Percentiles rank a stretch among this genome's conserved stretches.
Evolutionary conservation across 1,140 invertebrate genomes (phyloP).

Genomic region (Tetranychus cinnabarinus): DNA sequence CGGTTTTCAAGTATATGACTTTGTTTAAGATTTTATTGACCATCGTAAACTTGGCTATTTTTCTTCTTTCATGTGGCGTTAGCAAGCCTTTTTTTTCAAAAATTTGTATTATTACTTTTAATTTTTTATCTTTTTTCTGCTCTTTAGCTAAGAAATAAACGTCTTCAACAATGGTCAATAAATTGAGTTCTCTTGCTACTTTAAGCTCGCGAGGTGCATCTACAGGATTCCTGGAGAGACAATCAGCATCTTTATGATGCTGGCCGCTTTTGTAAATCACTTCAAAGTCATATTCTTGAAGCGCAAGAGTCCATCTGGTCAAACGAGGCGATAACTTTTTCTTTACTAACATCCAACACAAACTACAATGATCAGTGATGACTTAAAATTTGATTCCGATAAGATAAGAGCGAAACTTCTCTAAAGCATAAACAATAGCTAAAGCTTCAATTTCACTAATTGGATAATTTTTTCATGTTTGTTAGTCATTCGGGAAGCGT

Average conservation of each 20-base stretch:
- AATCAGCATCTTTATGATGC: constrained; percentile 5
- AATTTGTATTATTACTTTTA: constrained; percentile 2
- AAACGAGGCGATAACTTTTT: constrained; percentile 20
- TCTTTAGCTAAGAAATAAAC: constrained; percentile 22
- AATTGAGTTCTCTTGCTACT: background rate
- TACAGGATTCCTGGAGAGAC: constrained; percentile 2
- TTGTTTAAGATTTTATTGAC: background rate
- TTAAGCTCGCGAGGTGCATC: background rate
- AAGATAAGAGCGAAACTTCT: constrained; percentile 18
- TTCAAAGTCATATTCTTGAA: constrained; percentile 11
- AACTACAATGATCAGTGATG: constrained; percentile 25
- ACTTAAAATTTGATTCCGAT: constrained; percentile 25
- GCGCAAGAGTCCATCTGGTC: constrained; percentile 10
- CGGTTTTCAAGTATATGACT: background rate
- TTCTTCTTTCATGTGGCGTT: background rate
- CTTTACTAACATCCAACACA: constrained; percentile 22
- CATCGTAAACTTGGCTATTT: background rate
- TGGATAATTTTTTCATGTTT: background rate
- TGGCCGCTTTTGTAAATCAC: constrained; percentile 7
- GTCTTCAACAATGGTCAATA: constrained; percentile 12
- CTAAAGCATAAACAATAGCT: constrained; percentile 20
- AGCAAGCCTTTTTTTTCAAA: constrained; percentile 2
- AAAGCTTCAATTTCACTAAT: constrained; percentile 23
- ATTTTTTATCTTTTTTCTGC: constrained; percentile 14
- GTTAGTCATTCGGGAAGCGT: constrained; percentile 16